Conservation (phyloP, 2,113 vertebrate species). For the Tragulus kanchil region DNA sequence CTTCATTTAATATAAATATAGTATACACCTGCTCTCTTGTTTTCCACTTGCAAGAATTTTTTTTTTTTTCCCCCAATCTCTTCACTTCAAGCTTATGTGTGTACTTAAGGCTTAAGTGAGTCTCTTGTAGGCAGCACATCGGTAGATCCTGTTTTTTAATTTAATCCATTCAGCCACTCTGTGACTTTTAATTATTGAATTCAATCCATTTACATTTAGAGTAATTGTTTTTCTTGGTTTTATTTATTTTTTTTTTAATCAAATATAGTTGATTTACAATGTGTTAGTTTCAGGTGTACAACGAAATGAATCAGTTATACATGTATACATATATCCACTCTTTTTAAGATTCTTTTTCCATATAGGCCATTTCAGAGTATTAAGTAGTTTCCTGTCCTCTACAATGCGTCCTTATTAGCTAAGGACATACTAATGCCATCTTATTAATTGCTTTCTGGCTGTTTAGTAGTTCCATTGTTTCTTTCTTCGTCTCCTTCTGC, state of each 20-base stretch:
- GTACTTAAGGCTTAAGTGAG: not conserved
- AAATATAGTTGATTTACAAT: not conserved
- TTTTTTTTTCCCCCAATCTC: not conserved
- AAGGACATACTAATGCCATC: not conserved
- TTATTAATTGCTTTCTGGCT: not conserved
- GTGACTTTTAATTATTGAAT: not conserved
- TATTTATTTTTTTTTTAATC: not conserved
- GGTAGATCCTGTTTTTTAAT: not conserved
- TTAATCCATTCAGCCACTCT: not conserved
- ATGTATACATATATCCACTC: not conserved
- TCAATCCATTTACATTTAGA: not conserved
- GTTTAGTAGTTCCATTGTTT: not conserved
- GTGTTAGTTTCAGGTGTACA: not conserved
- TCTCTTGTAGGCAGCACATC: not conserved
- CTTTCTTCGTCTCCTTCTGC: not conserved
- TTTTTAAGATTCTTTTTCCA: not conserved
- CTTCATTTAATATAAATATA: not conserved
- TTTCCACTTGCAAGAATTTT: not conserved
- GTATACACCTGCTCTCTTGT: not conserved
- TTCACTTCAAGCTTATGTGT: not conserved
- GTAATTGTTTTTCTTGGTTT: not conserved
- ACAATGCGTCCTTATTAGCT: not conserved
- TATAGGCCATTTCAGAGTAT: not conserved
- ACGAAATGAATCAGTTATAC: not conserved
- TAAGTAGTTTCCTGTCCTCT: not conserved